phyloP scores from a whole-genome alignment of 2,113 vertebrate species.

The Odocoileus virginianus region DNA sequence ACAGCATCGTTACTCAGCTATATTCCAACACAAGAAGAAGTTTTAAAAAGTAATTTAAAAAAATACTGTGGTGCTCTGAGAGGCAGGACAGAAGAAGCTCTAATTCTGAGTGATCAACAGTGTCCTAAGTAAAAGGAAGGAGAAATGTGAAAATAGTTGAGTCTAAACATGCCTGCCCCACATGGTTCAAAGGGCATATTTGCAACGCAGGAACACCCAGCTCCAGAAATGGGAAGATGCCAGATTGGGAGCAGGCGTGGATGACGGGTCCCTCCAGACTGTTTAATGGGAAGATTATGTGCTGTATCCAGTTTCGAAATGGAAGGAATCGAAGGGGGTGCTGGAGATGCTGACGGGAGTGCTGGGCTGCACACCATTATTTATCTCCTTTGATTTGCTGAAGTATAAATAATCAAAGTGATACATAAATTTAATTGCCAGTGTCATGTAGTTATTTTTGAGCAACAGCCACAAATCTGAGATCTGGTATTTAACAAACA shows the following conservation, averaged over 20 bases:
- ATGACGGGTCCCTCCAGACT: conserved; percentile 36
- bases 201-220: not conserved
- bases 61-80: not conserved
- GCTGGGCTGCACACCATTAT: conserved; percentile 49
- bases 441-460: conserved; percentile 76
- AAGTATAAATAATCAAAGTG: conserved; percentile 77
- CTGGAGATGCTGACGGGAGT: conserved; percentile 48
- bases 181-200: not conserved
- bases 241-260: not conserved
- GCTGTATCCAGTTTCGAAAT: conserved; percentile 5
- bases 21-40: not conserved
- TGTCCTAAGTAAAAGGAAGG: not conserved
- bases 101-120: not conserved
- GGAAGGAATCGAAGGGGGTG: not conserved
- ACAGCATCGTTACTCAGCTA: not conserved
- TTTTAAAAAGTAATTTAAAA: not conserved
- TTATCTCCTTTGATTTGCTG: conserved; percentile 67
- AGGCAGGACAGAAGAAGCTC: not conserved
- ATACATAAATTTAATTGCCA: conserved; percentile 75
- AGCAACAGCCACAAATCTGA: conserved; percentile 75
- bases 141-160: not conserved
- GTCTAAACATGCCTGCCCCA: not conserved
- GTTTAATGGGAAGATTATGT: conserved; percentile 59
- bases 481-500: conserved; percentile 74
- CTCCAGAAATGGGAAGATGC: not conserved